phyloP scores from a whole-genome alignment of 2,888 invertebrate species.

The Cheilosia vulpina region DNA sequence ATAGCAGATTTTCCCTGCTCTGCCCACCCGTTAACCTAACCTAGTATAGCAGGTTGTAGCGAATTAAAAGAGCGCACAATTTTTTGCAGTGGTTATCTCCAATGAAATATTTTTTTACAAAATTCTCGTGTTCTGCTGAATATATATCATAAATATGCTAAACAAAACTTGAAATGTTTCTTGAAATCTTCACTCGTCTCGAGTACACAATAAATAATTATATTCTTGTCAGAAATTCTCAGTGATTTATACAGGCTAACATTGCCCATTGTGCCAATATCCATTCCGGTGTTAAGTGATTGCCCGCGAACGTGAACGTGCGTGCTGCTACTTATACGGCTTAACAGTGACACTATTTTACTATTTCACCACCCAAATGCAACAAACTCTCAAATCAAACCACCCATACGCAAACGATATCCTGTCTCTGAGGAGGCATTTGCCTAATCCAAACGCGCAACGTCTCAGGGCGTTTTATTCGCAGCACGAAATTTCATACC shows the following conservation, averaged over 20 bases:
- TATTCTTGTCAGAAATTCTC: too few species aligned
- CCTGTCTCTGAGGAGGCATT: constrained; percentile 23
- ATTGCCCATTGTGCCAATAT: constrained; percentile 2
- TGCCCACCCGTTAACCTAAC: too few species aligned
- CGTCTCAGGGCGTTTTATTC: constrained; percentile 27
- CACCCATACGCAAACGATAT: not conserved
- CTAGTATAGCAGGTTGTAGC: too few species aligned
- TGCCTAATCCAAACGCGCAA: constrained; percentile 26
- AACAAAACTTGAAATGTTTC: too few species aligned
- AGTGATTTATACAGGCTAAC: not conserved
- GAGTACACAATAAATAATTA: too few species aligned
- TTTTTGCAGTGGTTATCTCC: too few species aligned
- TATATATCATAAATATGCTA: too few species aligned
- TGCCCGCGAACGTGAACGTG: not conserved
- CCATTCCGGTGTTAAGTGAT: constrained; percentile 14
- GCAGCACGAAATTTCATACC: constrained; percentile 42
- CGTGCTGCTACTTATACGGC: constrained; percentile 1
- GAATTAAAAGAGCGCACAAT: too few species aligned
- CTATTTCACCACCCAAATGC: constrained; percentile 9
- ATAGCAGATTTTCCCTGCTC: too few species aligned
- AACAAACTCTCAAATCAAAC: constrained; percentile 56
- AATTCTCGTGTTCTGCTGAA: too few species aligned
- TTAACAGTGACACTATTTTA: constrained; percentile 9
- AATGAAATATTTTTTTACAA: too few species aligned
- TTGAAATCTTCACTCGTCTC: too few species aligned